These are phyloP conservation scores for Asobara japonica DNA, from an alignment of 1,140 invertebrate species.

Conservation along the genomic window DNA sequence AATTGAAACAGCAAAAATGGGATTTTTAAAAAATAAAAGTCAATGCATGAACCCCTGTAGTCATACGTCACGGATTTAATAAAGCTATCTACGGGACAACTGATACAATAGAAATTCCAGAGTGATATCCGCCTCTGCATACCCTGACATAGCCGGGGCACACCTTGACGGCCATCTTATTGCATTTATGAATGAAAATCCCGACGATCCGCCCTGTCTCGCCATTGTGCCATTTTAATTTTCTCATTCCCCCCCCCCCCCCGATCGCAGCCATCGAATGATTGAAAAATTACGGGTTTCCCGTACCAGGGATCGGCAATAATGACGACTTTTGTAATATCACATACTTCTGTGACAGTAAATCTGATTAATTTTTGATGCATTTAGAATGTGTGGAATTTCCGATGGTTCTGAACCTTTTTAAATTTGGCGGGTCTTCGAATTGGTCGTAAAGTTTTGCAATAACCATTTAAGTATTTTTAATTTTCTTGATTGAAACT, in stretches of 20 bases:
- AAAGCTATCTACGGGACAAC: not conserved
- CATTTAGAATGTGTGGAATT: too few species aligned
- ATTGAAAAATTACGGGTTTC: not conserved
- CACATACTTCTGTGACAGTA: too few species aligned
- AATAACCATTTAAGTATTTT: too few species aligned
- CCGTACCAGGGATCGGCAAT: not conserved
- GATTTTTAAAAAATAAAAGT: not conserved
- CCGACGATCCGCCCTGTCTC: constrained; percentile 24
- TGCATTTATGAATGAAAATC: constrained; percentile 31
- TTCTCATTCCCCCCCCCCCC: not conserved
- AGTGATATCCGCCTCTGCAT: constrained; percentile 43
- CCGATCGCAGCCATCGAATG: not conserved
- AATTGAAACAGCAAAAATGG: not conserved
- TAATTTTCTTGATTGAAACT: too few species aligned
- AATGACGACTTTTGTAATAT: too few species aligned
- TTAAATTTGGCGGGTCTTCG: too few species aligned
- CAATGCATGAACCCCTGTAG: not conserved
- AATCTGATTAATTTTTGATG: too few species aligned
- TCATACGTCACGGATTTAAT: not conserved
- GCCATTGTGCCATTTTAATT: constrained; percentile 28
- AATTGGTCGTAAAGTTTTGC: too few species aligned
- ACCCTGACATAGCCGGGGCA: constrained; percentile 32
- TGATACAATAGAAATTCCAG: constrained; percentile 40
- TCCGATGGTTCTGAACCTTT: too few species aligned
- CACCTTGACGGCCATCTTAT: constrained; percentile 29